phyloP scores from a whole-genome alignment of 92 coral and sea anemone species.

The Diadumene lineata region DNA sequence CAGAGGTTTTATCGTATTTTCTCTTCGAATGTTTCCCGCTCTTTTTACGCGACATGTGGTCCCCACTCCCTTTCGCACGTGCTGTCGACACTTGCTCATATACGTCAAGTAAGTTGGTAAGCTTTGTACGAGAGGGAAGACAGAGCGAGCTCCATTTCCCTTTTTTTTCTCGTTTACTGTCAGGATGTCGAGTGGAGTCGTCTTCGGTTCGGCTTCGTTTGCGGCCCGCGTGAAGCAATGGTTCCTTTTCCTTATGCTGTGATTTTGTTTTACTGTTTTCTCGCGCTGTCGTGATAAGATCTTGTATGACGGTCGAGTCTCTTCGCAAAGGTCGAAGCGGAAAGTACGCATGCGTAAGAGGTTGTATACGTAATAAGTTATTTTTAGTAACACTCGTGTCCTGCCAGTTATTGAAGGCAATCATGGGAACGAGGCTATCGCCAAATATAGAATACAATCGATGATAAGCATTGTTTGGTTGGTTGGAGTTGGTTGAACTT shows the following conservation, averaged over 20 bases:
- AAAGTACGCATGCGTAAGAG: slow-evolving; percentile 85
- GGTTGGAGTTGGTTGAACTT: slow-evolving; percentile 58
- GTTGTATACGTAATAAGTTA: slow-evolving; percentile 75
- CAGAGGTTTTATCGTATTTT: slow-evolving; percentile 18
- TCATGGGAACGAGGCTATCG: slow-evolving; percentile 74
- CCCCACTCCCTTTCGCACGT: slow-evolving; percentile 9
- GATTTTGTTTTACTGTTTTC: slow-evolving; percentile 13
- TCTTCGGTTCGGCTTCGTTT: slow-evolving; percentile 46
- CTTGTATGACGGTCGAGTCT: slow-evolving; percentile 56
- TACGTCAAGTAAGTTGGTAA: slow-evolving; percentile 4
- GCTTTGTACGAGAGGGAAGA: slow-evolving; percentile 14
- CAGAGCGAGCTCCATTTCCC: slow-evolving; percentile 18
- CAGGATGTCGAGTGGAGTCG: slow-evolving; percentile 15
- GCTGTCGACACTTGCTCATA: slow-evolving; percentile 13
- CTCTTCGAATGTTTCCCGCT: slow-evolving; percentile 18
- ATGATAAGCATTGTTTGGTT: slow-evolving; percentile 67
- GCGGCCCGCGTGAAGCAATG: slow-evolving; percentile 27
- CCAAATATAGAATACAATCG: slow-evolving; percentile 85
- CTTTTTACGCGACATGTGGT: slow-evolving; percentile 20
- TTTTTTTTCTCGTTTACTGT: slow-evolving; percentile 33
- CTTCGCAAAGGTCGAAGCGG: slow-evolving; percentile 82
- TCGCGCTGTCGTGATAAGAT: slow-evolving; percentile 56
- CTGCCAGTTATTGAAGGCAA: slow-evolving; percentile 90
- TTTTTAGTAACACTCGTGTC: slow-evolving; percentile 76
- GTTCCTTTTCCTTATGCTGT: neutral